Percentiles rank a stretch among this genome's conserved stretches.
Conservation (phyloP, 2,113 vertebrate genomes). For the Hippopotamus amphibius region DNA sequence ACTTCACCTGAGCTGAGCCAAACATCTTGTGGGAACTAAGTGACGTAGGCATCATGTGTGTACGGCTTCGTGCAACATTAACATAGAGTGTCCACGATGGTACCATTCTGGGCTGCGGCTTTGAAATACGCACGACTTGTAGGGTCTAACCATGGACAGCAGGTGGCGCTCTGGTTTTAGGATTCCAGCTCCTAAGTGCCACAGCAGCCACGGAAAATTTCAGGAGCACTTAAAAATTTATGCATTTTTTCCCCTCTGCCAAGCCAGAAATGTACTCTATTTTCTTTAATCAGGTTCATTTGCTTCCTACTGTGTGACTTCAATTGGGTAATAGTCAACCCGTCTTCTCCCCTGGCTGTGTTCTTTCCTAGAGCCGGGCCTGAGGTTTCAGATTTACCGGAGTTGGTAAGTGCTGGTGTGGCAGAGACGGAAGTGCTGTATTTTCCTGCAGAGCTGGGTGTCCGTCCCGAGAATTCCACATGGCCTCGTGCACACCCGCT, state of each 20-base stretch:
- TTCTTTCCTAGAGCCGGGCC: background rate
- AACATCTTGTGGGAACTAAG: background rate
- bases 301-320: constrained; percentile 19
- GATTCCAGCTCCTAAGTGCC: background rate
- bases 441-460: constrained; percentile 45
- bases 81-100: background rate
- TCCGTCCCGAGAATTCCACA: background rate
- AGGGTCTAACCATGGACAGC: constrained; percentile 33
- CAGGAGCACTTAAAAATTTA: constrained; percentile 50
- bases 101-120: background rate
- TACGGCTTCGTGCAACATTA: background rate
- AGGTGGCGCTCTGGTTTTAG: constrained; percentile 86
- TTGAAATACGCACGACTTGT: rapidly evolving
- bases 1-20: background rate
- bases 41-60: rapidly evolving
- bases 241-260: constrained; percentile 16
- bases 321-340: constrained; percentile 15
- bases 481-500: background rate
- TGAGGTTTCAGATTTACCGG: background rate
- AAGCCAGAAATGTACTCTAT: constrained; percentile 73
- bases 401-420: background rate
- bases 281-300: constrained; percentile 68
- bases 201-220: background rate
- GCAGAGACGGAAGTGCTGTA: background rate
- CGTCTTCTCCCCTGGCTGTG: background rate